Conservation (phyloP, 2,888 invertebrate genomes). For the Cephus rjabovi region DNA sequence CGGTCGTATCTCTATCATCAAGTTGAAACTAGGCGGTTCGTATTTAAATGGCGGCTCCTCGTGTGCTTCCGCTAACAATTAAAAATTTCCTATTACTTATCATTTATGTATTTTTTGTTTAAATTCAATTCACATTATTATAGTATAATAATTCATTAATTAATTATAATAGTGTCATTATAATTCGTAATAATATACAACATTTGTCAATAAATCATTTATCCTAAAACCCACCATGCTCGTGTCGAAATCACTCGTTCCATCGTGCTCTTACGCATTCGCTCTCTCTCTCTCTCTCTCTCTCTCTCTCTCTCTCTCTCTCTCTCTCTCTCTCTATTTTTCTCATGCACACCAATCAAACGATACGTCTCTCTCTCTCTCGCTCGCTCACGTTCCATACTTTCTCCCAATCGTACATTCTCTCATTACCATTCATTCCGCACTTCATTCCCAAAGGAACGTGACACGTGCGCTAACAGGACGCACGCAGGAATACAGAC, state of each 20-base stretch:
- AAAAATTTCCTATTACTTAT: conserved; percentile 64
- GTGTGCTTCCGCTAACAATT: conserved; percentile 60
- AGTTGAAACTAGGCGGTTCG: neutral
- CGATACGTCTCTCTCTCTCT: conserved; percentile 2
- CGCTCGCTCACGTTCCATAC: conserved; percentile 4
- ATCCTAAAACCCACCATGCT: conserved; percentile 61
- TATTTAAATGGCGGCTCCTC: conserved; percentile 35
- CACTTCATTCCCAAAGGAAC: conserved; percentile 9
- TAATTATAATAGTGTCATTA: conserved; percentile 67
- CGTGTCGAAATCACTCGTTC: conserved; percentile 43
- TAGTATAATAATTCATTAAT: conserved; percentile 64
- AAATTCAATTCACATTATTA: conserved; percentile 66
- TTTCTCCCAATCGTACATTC: conserved; percentile 9
- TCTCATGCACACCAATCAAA: conserved; percentile 1
- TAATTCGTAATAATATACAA: conserved; percentile 67
- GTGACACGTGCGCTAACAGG: conserved; percentile 25
- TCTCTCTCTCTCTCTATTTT: neutral
- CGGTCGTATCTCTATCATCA: neutral
- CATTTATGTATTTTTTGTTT: conserved; percentile 52
- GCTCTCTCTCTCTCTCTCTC: conserved; percentile 11
- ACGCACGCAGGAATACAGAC: conserved; percentile 20
- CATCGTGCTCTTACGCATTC: conserved; percentile 21
- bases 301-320: conserved; percentile 9
- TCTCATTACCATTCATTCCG: conserved; percentile 4
- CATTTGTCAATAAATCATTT: conserved; percentile 67